phyloP scores from a whole-genome alignment of 2,797 vertebrate species.

The Peromyscus attwateri region DNA sequence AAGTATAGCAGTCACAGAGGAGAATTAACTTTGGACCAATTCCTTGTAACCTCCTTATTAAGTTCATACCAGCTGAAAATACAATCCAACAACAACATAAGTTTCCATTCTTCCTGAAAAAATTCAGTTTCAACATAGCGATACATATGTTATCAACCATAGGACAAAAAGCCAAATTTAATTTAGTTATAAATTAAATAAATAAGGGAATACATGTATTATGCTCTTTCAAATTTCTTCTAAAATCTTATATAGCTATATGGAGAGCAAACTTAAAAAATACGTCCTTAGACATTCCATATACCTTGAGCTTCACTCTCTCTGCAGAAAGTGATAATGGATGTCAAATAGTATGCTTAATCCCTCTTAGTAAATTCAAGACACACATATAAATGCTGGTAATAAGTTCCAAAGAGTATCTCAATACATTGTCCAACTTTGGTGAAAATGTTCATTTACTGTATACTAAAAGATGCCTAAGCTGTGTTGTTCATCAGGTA shows the following conservation, averaged over 20 bases:
- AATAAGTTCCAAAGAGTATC: not conserved
- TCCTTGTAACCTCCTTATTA: not conserved
- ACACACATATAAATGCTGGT: not conserved
- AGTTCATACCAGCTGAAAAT: not conserved
- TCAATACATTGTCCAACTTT: not conserved
- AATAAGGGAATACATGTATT: not conserved
- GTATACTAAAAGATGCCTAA: not conserved
- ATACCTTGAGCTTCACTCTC: not conserved
- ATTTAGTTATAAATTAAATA: not conserved
- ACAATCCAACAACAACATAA: not conserved
- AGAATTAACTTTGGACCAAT: not conserved
- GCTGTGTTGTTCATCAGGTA: not conserved
- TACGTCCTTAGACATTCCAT: not conserved
- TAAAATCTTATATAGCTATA: not conserved
- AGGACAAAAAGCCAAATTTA: not conserved
- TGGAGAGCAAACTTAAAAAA: not conserved
- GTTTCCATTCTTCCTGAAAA: not conserved
- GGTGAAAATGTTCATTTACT: not conserved
- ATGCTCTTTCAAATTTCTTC: not conserved
- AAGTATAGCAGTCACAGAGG: not conserved
- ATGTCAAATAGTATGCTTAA: not conserved
- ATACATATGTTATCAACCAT: not conserved
- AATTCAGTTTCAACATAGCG: not conserved
- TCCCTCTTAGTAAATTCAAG: not conserved
- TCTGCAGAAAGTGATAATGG: not conserved